Base-by-base conservation (phyloP, 2,797 vertebrate genomes). In the Poecilia picta region DNA sequence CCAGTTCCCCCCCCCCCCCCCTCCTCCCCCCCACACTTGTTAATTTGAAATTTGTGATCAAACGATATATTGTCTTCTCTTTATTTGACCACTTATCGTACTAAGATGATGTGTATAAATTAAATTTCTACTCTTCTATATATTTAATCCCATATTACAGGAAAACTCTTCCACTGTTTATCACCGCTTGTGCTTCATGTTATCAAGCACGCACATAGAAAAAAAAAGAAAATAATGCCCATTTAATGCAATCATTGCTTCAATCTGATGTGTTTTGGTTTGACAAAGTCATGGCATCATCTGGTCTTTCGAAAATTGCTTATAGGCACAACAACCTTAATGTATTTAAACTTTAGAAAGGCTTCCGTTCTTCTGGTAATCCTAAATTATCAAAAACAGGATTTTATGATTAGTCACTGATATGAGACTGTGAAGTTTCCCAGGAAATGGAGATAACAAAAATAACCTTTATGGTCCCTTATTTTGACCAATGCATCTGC, bases 81-180 rank as follows among this genome's bases (percentile, higher is more conserved):
- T 46, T 68, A 79, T 81, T 77, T 66, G 8, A 31, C 47, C n/a
- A 46, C 76, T 83, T 81, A 76, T 80, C 72, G 0, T 75, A 53
- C 53, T 18, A 31, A 76, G 33, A 39, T 64, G 33, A 39, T 20
- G 10, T 41, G 64, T 75, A 66, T 68, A 73, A 47, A 76, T 72
- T 72, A 74, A 20, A 51, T n/a, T 49, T 51, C 8, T 49, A n/a
- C 55, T 33, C 70, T 66, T 77, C 15, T 53, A 55, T n/a, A 41
- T 51, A 36, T 12, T 20, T 45, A 47, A 74, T 45, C 66, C 28
- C 20, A 33, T 36, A 12, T 12, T 4, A 68, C 8, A 43, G 41
- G 12, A 45, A 33, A 66, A 39, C 28, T 36, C 16, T 64, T 64
- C 59, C 25, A 31, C 55, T 13, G 31, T 20, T 36, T 20, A 36